Conservation (phyloP, 2,888 invertebrate genomes). For the Scaptomyza cyrtandrae region DNA sequence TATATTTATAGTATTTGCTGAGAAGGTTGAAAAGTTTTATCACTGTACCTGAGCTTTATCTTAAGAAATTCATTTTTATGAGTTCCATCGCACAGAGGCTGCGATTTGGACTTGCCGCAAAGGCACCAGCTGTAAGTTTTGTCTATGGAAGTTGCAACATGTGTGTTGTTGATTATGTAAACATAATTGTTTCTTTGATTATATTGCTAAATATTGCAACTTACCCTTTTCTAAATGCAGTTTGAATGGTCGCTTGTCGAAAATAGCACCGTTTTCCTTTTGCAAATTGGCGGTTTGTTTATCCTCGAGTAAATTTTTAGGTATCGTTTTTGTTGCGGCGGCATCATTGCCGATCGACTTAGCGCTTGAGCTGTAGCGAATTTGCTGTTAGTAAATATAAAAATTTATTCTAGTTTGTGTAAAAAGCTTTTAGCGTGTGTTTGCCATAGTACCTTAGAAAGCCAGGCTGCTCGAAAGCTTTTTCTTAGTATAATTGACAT, state of each 20-base stretch:
- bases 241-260: constrained; percentile 96
- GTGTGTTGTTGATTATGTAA: constrained; percentile 58
- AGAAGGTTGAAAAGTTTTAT: background rate
- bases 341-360: constrained; percentile 25
- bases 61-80: constrained; percentile 91
- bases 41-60: constrained; percentile 88
- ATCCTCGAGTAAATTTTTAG: constrained; percentile 88
- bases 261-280: constrained; percentile 90
- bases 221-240: constrained; percentile 88
- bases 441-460: constrained; percentile 46
- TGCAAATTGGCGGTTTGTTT: constrained; percentile 88
- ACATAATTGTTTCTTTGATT: constrained; percentile 11
- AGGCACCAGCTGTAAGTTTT: constrained; percentile 96
- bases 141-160: constrained; percentile 81
- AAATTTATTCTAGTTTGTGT: background rate
- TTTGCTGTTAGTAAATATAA: constrained; percentile 27
- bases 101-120: constrained; percentile 95
- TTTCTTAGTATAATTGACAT: constrained; percentile 61
- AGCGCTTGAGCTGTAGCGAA: constrained; percentile 49
- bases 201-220: constrained; percentile 9
- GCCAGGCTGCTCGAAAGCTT: constrained; percentile 32
- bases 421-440: background rate
- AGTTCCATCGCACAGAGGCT: constrained; percentile 97
- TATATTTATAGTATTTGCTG: background rate
- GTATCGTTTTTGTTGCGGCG: constrained; percentile 85